Evolutionary conservation across 1,140 invertebrate genomes (phyloP), one percentile per base, ranked within the genome.

Genomic region (Frieseomelitta varia): DNA sequence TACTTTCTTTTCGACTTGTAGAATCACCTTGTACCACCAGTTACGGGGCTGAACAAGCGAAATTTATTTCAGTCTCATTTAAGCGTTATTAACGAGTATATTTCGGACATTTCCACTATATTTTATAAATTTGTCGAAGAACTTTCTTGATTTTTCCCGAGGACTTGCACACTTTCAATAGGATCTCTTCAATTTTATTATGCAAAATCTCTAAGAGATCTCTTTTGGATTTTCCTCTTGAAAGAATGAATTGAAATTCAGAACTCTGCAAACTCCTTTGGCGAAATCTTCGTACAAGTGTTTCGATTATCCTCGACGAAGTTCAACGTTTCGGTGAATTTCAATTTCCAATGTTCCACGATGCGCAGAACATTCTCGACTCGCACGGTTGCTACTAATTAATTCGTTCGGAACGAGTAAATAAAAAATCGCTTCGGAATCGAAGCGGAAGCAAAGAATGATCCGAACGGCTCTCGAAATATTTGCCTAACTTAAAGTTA

Each of bases 401-500:
- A 12, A 73, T 53, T 73, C 39, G 51, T 10, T 12, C 24, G 0
- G 34, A 19, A 4, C 51, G 47, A 21, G 19, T 19, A 51, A 30
- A 30, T 74, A 21, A 30, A 21, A 30, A 55, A 75, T 8, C 55
- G 56, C 27, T 19, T 10, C 8, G 39, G 56, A 47, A 76, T 76
- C 10, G 27, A 63, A 76, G 14, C 17, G 74, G 27, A 47, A 47
- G 47, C n/a, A n/a, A 78, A 67, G 73, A 34, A 53, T 51, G 47
- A 19, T 30, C 24, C 8, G 6, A 11, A 30, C 0, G 24, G 19
- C 12, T 30, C 21, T n/a, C 24, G 53, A 78, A 78, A 78, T 78
- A 78, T 67, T 78, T 65, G 51, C 14, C 0, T n/a, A 24, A 51
- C 12, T 27, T 53, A 67, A 78, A 78, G 65, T 78, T 78, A 67